Evolutionary conservation across 2,797 vertebrate genomes (phyloP), one percentile per base, ranked within the genome.

Genomic region (Lacerta agilis): DNA sequence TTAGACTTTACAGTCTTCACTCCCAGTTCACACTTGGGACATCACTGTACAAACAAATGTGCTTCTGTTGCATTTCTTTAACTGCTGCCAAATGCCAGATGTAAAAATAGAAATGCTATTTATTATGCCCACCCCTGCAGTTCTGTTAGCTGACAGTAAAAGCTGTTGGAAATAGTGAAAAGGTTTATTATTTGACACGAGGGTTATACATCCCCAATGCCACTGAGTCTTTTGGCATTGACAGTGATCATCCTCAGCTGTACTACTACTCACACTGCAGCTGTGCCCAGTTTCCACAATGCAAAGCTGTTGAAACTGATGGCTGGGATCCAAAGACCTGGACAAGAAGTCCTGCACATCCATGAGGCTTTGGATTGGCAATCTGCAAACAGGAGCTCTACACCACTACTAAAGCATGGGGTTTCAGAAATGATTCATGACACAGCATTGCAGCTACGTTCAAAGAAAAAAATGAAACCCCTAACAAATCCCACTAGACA

Each of bases 81-180:
- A 38, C 2, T 75, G 58, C 67, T 86, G 89, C 90, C 88, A 94
- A 93, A 91, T 89, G 92, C 92, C 88, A 83, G 87, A 71, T 91
- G 83, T 89, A 86, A 91, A 93, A 91, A 94, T 20, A 92, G 84
- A 93, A 91, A 87, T 78, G 67, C 33, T 29, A n/a, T 72, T 86
- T 86, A 86, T 93, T 92, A 43, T 3, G 85, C 18, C 86, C 85
- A 79, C 29, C 61, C 79, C 90, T 87, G 38, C 1, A 85, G 25
- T 89, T 89, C 79, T 87, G 6, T 77, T 91, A 85, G 76, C 79
- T 93, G 86, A 85, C 66, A 79, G 75, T 82, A 94, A 92, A 93
- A 43, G n/a, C 20, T 55, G 81, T 64, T 91, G 66, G 8, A 93
- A 93, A 93, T 41, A 89, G 87, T 88, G 79, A 87, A 33, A 91